phyloP scores from a whole-genome alignment of 1,140 invertebrate genomes.

The Orchesella cincta region DNA sequence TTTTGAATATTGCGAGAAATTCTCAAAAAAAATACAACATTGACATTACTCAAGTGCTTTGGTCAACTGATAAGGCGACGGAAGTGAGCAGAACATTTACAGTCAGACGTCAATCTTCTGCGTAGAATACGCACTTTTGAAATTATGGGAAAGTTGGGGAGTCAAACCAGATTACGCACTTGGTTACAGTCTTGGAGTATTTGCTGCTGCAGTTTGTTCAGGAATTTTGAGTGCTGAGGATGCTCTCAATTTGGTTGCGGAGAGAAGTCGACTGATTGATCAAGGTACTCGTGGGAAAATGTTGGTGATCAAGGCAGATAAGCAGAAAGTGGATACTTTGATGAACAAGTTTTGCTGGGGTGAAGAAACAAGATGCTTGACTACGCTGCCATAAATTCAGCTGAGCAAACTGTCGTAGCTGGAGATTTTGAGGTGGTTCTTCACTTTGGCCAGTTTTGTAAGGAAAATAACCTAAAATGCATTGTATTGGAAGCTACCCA shows the following conservation, averaged over 20 bases:
- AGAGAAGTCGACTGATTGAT: conserved; percentile 35
- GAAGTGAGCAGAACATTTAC: conserved; percentile 2
- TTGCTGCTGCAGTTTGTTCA: conserved; percentile 32
- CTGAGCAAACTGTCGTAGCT: conserved; percentile 8
- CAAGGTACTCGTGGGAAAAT: conserved; percentile 33
- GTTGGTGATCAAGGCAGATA: conserved; percentile 31
- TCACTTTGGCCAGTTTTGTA: background rate
- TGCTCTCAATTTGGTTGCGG: conserved; percentile 30
- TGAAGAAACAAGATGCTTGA: background rate
- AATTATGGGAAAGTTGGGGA: conserved; percentile 42
- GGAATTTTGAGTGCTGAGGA: conserved; percentile 40
- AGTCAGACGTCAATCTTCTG: conserved; percentile 43
- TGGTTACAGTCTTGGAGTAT: conserved; percentile 19
- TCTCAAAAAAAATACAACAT: conserved; percentile 12
- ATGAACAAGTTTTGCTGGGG: background rate
- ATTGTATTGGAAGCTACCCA: background rate
- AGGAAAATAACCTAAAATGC: background rate
- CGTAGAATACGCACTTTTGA: conserved; percentile 37
- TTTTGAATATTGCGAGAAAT: conserved; percentile 24
- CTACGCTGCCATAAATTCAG: conserved; percentile 5
- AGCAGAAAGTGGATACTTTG: background rate
- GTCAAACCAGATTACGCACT: conserved; percentile 23
- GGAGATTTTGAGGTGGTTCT: background rate
- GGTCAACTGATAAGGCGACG: background rate
- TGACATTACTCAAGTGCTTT: background rate